Base-by-base conservation (phyloP, 2,888 invertebrate genomes). In the Charanyca ferruginea region DNA sequence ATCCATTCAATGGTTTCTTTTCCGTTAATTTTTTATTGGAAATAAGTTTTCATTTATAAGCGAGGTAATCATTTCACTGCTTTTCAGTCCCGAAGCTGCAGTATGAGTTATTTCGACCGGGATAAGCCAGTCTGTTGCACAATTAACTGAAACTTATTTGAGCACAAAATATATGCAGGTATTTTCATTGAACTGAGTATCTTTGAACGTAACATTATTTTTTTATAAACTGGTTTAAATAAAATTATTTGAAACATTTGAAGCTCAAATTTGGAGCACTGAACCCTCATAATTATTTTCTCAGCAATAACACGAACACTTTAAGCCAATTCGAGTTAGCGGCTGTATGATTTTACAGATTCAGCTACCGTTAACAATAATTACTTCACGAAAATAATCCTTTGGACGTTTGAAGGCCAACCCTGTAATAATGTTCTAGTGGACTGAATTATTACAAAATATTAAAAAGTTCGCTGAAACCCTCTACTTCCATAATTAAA, bases 371-470 rank as follows among this genome's bases (percentile, higher is more conserved):
- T 49, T 41, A 11, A 18, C 22, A 47, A 65, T 52, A 23, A 57
- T 58, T 53, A n/a, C n/a, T n/a, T n/a, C 28, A 41, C 13, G 18
- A 54, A 47, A 58, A 38, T 71, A 59, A 73, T 62, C 51, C 23
- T n/a, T 51, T 11, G 13, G 47, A 45, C 51, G n/a, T 59, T 35
- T 28, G 32, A 66, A 71, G 55, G 77, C 3, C 42, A 55, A 18
- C 8, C 32, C 20, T 45, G 6, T 45, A 58, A 32, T 68, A 75
- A 68, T 53, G 28, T 45, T 55, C 47, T 52, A 59, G 20, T 54
- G 47, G 25, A 53, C 54, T 77, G 49, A 60, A 66, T 58, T 72
- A 72, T 72, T 57, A 77, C 61, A 47, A 66, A 64, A 72, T 77
- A 66, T 72, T 77, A 77, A 66, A 72, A 76, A 63, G 25, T 72